phyloP scores from a whole-genome alignment of 23 tunicate genomes.

The Ciona savignyi region DNA sequence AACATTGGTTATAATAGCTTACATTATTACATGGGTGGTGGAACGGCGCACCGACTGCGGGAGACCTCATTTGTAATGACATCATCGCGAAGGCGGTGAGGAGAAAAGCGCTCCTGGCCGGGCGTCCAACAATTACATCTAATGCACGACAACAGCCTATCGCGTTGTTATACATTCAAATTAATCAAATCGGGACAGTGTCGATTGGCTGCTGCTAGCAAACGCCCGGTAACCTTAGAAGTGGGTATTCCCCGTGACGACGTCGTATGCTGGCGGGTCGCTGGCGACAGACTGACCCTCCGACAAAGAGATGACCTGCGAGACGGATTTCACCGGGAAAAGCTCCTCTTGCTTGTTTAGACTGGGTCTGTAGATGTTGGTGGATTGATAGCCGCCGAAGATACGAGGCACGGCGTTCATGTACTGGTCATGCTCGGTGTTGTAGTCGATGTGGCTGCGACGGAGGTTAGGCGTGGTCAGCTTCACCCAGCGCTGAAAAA shows the following conservation, averaged over 20 bases:
- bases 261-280: slow-evolving; percentile 54
- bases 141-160: not conserved
- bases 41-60: no score
- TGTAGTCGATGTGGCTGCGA: slow-evolving; percentile 51
- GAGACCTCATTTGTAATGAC: slow-evolving; percentile 29
- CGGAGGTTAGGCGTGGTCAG: slow-evolving; percentile 65
- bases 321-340: slow-evolving; percentile 1
- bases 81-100: not conserved
- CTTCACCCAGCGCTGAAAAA: slow-evolving; percentile 35
- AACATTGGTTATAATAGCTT: no score
- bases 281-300: slow-evolving; percentile 2
- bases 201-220: not conserved
- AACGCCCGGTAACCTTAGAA: not conserved
- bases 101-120: not conserved
- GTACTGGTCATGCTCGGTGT: not conserved
- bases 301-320: not conserved
- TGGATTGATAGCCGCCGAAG: slow-evolving; percentile 13
- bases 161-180: not conserved
- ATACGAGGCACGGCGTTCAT: not conserved
- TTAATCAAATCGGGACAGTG: not conserved
- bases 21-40: no score
- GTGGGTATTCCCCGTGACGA: slow-evolving; percentile 2
- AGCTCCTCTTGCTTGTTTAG: not conserved
- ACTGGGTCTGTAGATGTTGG: not conserved
- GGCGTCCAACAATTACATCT: not conserved